Evolutionary conservation across 2,113 vertebrate genomes (phyloP).

Genomic region (Pyrgilauda ruficollis): DNA sequence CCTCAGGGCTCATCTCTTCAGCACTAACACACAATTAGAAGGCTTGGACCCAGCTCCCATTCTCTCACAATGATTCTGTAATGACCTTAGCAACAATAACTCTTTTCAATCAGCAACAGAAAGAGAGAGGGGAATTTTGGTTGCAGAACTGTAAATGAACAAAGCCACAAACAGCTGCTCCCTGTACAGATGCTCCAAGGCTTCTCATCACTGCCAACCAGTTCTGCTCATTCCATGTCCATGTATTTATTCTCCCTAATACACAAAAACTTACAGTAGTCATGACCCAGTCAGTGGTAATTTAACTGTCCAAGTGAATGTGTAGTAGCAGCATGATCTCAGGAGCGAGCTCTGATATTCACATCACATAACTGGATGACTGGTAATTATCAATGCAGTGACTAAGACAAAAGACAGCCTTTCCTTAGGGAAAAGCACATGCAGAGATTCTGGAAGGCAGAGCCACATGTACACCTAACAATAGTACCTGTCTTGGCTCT

Average conservation of each 20-base stretch:
- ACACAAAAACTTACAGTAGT: not conserved
- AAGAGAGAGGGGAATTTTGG: not conserved
- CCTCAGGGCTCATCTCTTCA: not conserved
- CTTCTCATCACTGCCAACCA: not conserved
- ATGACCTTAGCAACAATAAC: not conserved
- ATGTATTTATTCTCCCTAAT: not conserved
- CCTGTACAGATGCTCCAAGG: not conserved
- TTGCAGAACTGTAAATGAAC: not conserved
- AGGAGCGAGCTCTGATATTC: slow-evolving; percentile 3
- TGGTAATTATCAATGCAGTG: not conserved
- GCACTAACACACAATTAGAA: not conserved
- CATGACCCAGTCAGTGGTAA: not conserved
- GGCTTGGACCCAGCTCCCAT: not conserved
- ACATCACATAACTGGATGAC: not conserved
- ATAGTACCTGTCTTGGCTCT: not conserved
- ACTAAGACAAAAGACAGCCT: not conserved
- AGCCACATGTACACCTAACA: not conserved
- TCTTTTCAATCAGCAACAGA: not conserved
- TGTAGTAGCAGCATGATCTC: not conserved
- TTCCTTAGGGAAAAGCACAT: not conserved
- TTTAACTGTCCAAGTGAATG: slow-evolving; percentile 17
- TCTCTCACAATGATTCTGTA: not conserved
- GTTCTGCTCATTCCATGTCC: not conserved
- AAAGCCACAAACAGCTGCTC: not conserved
- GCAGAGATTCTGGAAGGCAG: not conserved